These are phyloP conservation scores for Tineola bisselliella DNA, from an alignment of 2,888 invertebrate genomes.

Conservation along the genomic window DNA sequence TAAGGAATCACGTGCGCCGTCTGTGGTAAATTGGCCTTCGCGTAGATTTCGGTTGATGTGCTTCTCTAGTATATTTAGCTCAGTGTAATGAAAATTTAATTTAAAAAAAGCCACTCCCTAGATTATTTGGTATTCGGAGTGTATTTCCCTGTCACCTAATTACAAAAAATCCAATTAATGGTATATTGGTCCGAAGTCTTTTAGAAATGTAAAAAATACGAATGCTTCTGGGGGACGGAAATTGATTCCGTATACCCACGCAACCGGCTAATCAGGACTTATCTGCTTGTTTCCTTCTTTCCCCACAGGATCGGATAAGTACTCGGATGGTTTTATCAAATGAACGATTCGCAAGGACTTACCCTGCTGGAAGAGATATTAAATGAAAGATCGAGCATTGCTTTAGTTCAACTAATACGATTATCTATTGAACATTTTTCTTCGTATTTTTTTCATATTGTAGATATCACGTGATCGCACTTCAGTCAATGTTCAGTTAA, in stretches of 20 bases:
- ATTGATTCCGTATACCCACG: constrained; percentile 7
- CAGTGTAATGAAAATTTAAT: no score
- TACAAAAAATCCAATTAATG: not conserved
- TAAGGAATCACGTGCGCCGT: no score
- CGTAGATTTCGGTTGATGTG: no score
- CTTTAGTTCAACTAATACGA: not conserved
- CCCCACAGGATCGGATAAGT: not conserved
- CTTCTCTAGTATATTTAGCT: no score
- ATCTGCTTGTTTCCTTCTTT: constrained; percentile 7
- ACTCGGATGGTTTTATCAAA: constrained; percentile 4
- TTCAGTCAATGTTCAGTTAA: no score
- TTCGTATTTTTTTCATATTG: no score
- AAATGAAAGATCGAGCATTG: not conserved
- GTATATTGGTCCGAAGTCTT: not conserved
- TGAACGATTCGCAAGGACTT: not conserved
- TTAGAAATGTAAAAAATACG: not conserved
- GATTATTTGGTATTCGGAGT: no score
- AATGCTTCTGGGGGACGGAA: not conserved
- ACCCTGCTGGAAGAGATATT: not conserved
- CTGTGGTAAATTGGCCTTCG: no score
- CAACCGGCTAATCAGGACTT: constrained; percentile 6
- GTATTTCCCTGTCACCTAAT: no score
- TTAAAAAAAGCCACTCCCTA: no score
- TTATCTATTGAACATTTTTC: not conserved
- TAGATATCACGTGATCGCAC: no score